Base-by-base conservation (phyloP, 2,113 vertebrate species). In the Perca fluviatilis region DNA sequence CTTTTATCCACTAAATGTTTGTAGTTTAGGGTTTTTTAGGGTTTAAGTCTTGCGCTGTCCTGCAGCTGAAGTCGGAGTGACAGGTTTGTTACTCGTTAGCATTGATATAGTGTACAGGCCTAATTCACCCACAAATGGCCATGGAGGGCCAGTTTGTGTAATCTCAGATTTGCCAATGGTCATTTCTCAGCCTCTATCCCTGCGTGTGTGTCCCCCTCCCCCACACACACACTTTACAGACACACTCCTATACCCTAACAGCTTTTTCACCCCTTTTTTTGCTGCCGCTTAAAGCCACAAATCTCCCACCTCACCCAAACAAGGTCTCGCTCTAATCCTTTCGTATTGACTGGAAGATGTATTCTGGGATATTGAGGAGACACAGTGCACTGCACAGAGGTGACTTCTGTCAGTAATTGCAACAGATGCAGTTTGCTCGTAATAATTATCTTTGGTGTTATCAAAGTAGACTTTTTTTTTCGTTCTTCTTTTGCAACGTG, bases 251-350 rank as follows among this genome's bases (percentile, higher is more conserved):
- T 19, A 19, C 13, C 60, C 50, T n/a, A 23, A 70, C 49, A 11
- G 11, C 51, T 46, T 65, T 68, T 75, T 57, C 23, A 15, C 25
- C 69, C 21, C 21, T n/a, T 36, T 50, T 43, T 71, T 50, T 53
- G 13, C 19, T 5, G 13, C 27, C 3, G 40, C 51, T 51, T 63
- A 67, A 82, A 83, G 58, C 83, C 64, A 33, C 27, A 88, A 89
- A 85, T 79, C 83, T 60, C 74, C 66, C 63, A 25, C 11, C 50
- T 79, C 75, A 82, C 77, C 78, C 84, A 88, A 84, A 87, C 72
- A 79, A 56, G 51, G 33, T 47, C 53, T 67, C 14, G 0, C 47
- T 62, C 51, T 87, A 86, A 90, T 85, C 85, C 74, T 36, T 46
- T 23, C 0, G 3, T 40, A 53, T 25, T 30, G 71, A 78, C 6